Evolutionary conservation across 2,113 vertebrate species (phyloP), one percentile per base, ranked within the genome.

Genomic region (Mugil cephalus): DNA sequence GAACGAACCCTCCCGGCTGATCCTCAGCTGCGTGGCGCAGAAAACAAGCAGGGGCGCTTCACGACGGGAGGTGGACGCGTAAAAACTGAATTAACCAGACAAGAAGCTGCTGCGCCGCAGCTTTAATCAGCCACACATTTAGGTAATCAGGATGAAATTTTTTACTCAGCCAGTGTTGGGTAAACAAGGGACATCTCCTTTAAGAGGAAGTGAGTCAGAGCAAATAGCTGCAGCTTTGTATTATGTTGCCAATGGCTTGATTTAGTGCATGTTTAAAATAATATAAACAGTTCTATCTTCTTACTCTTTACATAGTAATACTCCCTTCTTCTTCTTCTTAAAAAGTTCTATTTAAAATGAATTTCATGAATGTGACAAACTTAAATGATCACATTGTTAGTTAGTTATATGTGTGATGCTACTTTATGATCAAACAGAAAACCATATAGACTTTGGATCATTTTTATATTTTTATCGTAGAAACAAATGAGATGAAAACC

Each of bases 1-100:
- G 81, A 62, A 80, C 62, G 71, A 72, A 69, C 62, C 72, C 55
- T 58, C 40, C 52, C 70, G 79, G 74, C 72, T 66, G 77, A 81
- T 72, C 35, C 66, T 67, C 45, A 69, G 19, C 56, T 38, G 53
- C 48, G 79, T 65, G 65, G 8, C 73, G 72, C 63, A 72, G 82
- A 46, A 50, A 58, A 69, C 4, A 10, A 51, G 59, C 51, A 70
- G 46, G 18, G 35, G 24, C 43, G 45, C 53, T 43, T 59, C 42
- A 56, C 61, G 24, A 61, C 21, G 9, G 4, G 18, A 53, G 47
- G 39, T 36, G 43, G 46, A 10, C 6, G 24, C 13, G 8, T 36
- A 45, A 48, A n/a, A 34, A 40, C 51, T 39, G 43, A 17, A 51
- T 56, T 34, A 42, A 82, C 52, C 36, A 43, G 40, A 53, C 34